phyloP scores from a whole-genome alignment of 2,888 invertebrate species.

The Xiphydria camelus region DNA sequence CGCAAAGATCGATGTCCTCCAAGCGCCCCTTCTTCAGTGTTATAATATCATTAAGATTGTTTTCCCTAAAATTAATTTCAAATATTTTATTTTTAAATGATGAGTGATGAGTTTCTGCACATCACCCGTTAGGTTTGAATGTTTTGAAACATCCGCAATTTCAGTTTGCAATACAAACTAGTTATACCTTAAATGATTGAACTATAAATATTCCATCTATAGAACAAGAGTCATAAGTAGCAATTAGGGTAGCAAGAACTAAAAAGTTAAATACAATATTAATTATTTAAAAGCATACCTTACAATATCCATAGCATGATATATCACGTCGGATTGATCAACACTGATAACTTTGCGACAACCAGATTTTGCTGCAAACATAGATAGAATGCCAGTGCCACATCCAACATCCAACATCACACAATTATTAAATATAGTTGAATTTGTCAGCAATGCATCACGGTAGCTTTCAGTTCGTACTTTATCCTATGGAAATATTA shows the following conservation, averaged over 20 bases:
- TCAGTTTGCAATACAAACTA: background rate
- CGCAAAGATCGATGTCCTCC: conserved; percentile 78
- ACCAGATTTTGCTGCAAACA: conserved; percentile 96
- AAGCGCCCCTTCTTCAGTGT: conserved; percentile 82
- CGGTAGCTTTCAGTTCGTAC: conserved; percentile 86
- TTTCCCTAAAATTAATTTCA: conserved; percentile 64
- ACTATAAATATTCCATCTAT: background rate
- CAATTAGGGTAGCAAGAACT: too few relatives aligned
- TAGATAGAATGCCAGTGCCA: conserved; percentile 95
- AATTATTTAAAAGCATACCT: conserved; percentile 61
- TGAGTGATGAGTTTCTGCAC: too few relatives aligned
- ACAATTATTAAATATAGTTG: conserved; percentile 71
- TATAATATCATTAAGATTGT: conserved; percentile 73
- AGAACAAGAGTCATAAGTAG: too few relatives aligned
- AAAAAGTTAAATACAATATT: background rate
- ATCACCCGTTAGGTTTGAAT: too few relatives aligned
- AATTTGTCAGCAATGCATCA: conserved; percentile 79
- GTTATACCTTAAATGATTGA: conserved; percentile 4
- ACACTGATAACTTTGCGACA: conserved; percentile 89
- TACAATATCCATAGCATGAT: conserved; percentile 93
- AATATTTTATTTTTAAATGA: too few relatives aligned
- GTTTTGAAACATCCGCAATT: too few relatives aligned
- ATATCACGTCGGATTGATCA: conserved; percentile 95
- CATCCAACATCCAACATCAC: conserved; percentile 94
- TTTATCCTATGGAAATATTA: conserved; percentile 64